Percentiles rank a stretch among this genome's conserved stretches.
phyloP scores from a whole-genome alignment of 2,797 vertebrate genomes.

The Catostomus latipinnis region DNA sequence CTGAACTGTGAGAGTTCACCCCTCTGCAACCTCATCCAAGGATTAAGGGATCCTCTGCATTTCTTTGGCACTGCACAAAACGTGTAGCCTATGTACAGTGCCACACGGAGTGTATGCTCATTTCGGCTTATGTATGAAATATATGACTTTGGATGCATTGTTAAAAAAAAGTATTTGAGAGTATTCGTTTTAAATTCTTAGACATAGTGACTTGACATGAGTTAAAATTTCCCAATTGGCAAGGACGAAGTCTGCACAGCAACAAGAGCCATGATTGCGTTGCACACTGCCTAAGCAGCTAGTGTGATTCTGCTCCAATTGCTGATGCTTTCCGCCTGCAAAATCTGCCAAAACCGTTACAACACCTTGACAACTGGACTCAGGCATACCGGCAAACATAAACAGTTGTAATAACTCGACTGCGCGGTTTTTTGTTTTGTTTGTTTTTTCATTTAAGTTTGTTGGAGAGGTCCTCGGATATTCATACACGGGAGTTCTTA shows the following conservation, averaged over 20 bases:
- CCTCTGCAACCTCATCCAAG: conserved; percentile 49
- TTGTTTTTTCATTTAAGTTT: conserved; percentile 32
- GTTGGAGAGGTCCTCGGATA: conserved; percentile 28
- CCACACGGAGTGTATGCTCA: background rate
- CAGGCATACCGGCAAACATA: conserved; percentile 15
- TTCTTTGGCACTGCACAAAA: conserved; percentile 44
- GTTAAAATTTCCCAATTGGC: conserved; percentile 73
- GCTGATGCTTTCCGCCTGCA: conserved; percentile 79
- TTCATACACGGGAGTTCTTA: conserved; percentile 30
- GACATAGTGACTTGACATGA: conserved; percentile 48
- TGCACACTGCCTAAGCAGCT: conserved; percentile 75
- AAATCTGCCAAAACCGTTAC: conserved; percentile 74
- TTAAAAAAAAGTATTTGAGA: background rate
- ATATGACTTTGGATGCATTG: background rate
- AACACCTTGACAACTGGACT: conserved; percentile 71
- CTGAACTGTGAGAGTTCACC: conserved; percentile 63
- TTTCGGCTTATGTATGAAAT: background rate
- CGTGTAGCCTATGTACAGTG: background rate
- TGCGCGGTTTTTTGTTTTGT: conserved; percentile 13
- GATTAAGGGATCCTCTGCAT: conserved; percentile 70
- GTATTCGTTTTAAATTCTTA: background rate
- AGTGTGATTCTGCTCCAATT: conserved; percentile 80
- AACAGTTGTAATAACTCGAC: conserved; percentile 25
- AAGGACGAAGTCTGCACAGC: conserved; percentile 84
- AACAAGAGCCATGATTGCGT: conserved; percentile 85